Base-by-base conservation (phyloP, 2,888 invertebrate genomes). In the Lordiphosa andalusiaca region DNA sequence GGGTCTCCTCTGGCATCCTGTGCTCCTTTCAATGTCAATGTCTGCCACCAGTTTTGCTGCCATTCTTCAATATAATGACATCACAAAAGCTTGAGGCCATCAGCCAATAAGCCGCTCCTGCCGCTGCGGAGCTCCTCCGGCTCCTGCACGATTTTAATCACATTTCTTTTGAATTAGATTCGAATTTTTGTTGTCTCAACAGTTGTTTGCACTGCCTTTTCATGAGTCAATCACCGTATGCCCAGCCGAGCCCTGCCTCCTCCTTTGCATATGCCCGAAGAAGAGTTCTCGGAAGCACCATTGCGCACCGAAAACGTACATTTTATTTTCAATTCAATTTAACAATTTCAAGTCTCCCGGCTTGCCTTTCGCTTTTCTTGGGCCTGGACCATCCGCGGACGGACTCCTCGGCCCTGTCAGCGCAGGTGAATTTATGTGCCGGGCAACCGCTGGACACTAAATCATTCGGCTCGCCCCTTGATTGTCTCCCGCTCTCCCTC, bases 61-160 rank as follows among this genome's bases (percentile, higher is more conserved):
- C 84, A 87, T 86, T 85, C 84, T 87, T 86, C 87, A 87, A 87
- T 84, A 86, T 87, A 87, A 87, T 88, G 88, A 88, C 88, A 88
- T 86, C 87, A 88, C 88, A 88, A 88, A 88, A 86, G 88, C 81
- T 36, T 44, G 16, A 38, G 35, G 47, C 47, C 67, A 75, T 58
- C 69, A 68, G 67, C 72, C 58, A 66, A 62, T 58, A 59, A 65
- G 68, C 67, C 59, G 65, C 41, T 30, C 44, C 46, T 44, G 41
- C 52, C 30, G 38, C 13, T 35, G 16, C 16, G 16, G n/a, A n/a
- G 16, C 16, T 16, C 16, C 16, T 49, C 50, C 52, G 47, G 64
- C 23, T 33, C 57, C 49, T 63, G 71, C 74, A 67, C 71, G 84
- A 84, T 84, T 81, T 82, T 82, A 82, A 82, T 82, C 81, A 82